Conservation (phyloP, 2,113 vertebrate species). For the Salminus brasiliensis region DNA sequence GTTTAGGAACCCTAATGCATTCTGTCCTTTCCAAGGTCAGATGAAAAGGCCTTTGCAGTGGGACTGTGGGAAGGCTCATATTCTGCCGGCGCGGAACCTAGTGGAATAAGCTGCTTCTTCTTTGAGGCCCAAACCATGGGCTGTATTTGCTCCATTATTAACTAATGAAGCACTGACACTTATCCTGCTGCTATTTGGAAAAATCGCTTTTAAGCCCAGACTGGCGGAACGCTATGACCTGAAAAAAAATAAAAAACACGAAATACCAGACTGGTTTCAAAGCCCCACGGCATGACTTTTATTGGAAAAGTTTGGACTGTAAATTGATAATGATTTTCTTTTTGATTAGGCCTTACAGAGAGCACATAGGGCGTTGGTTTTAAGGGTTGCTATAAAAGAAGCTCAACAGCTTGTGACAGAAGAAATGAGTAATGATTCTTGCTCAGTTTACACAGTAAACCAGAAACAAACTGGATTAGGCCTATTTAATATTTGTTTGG, state of each 20-base stretch:
- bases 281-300: neutral
- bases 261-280: slow-evolving; percentile 9
- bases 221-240: neutral
- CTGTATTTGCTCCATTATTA: slow-evolving; percentile 27
- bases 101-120: neutral
- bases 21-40: slow-evolving; percentile 22
- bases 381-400: neutral
- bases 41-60: neutral
- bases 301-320: slow-evolving; percentile 12
- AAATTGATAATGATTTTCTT: slow-evolving; percentile 20
- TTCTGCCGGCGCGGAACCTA: neutral
- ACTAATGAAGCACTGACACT: slow-evolving; percentile 25
- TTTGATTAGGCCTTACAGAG: slow-evolving; percentile 16
- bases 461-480: neutral
- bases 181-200: slow-evolving; percentile 12
- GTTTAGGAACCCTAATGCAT: slow-evolving; percentile 15
- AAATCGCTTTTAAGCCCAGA: neutral
- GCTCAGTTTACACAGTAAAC: neutral
- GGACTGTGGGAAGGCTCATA: neutral
- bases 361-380: neutral
- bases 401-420: neutral
- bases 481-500: neutral
- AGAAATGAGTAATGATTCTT: slow-evolving; percentile 9
- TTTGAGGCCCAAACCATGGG: neutral
- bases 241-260: slow-evolving; percentile 13